Base-by-base conservation (phyloP, 2,888 invertebrate genomes). In the Thymelicus acteon region DNA sequence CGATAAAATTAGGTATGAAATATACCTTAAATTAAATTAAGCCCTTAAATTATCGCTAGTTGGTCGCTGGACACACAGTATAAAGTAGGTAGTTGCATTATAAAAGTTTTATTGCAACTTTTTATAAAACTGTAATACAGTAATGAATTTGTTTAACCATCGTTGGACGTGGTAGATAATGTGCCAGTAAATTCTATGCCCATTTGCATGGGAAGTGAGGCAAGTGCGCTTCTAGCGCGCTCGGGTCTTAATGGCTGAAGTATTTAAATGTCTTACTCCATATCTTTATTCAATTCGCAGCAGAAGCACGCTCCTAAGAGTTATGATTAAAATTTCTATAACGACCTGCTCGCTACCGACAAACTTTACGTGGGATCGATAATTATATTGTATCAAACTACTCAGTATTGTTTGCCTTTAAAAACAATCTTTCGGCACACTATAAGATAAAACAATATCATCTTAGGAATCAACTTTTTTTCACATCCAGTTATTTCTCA, bases 191-290 rank as follows among this genome's bases (percentile, higher is more conserved):
- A 85, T 87, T 85, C 75, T 74, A 78, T 81, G 79, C 73, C 78
- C 81, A 88, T 89, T 90, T 87, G 85, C 88, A 90, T 89, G 84
- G 80, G 85, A 69, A 62, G 57, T 69, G 58, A 66, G 79, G 79
- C 75, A 77, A 77, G 82, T 83, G 82, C 85, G 80, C 80, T 77
- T 81, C 79, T 82, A 74, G 78, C 79, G 72, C 74, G 77, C 79
- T 72, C 72, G 72, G 72, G 75, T 79, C 82, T 82, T 89, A 87
- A 90, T 89, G 85, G 88, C 74, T 75, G 79, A 86, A 88, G 86
- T 88, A 88, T 90, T 90, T 85, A 88, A 90, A 90, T 88, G 79
- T 83, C 82, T 86, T 80, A 79, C 82, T 74, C 77, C 79, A 80
- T 86, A 87, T 86, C 83, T 87, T 84, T 81, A 88, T 89, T 89